These are phyloP conservation scores for Sebastes vulpes DNA, from an alignment of 2,797 vertebrate genomes.

Conservation along the genomic window DNA sequence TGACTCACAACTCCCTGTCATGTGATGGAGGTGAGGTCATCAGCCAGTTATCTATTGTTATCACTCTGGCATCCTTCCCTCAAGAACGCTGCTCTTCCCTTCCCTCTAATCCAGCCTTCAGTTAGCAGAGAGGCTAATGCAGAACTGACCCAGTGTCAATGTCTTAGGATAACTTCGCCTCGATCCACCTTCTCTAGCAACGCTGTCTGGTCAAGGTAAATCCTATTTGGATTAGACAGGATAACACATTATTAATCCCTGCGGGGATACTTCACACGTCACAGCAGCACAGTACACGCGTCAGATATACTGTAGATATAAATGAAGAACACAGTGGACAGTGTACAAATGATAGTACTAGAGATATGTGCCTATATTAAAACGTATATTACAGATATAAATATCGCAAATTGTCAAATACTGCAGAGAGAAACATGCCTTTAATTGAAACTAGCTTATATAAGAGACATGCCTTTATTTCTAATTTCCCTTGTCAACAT, in stretches of 20 bases:
- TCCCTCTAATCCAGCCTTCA: not conserved
- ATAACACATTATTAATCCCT: not conserved
- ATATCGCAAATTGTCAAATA: not conserved
- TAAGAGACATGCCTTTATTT: not conserved
- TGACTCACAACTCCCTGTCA: slow-evolving; percentile 26
- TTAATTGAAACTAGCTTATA: not conserved
- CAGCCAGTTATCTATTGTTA: slow-evolving; percentile 7
- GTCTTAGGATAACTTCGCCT: not conserved
- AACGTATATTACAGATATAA: not conserved
- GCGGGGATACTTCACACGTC: not conserved
- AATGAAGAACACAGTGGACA: not conserved
- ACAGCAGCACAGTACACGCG: not conserved
- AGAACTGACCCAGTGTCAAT: not conserved
- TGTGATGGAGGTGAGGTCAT: slow-evolving; percentile 44
- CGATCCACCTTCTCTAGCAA: not conserved
- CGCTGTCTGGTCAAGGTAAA: slow-evolving; percentile 45
- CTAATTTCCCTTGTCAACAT: not conserved
- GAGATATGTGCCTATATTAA: not conserved
- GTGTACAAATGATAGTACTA: not conserved
- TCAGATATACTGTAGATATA: not conserved
- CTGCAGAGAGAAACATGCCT: not conserved
- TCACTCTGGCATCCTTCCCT: not conserved
- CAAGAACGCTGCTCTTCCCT: not conserved
- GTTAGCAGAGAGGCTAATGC: not conserved
- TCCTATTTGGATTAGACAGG: slow-evolving; percentile 40